These are phyloP conservation scores for Stigmatopora nigra DNA, from an alignment of 2,113 vertebrate genomes.

Conservation along the genomic window DNA sequence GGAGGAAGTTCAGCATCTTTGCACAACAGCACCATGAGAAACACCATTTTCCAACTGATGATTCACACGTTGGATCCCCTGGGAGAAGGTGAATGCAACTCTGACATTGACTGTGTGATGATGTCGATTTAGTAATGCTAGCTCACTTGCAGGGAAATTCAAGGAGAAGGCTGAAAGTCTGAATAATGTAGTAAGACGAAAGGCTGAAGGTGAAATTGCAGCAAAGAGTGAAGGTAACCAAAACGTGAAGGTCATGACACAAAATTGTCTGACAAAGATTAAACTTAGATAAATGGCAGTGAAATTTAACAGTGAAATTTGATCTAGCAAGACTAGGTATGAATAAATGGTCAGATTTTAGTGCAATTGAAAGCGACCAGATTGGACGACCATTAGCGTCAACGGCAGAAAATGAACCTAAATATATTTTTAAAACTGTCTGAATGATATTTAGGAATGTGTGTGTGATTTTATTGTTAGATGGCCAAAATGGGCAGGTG, in stretches of 20 bases:
- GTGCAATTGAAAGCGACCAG: too few relatives aligned
- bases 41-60: slow-evolving; percentile 90
- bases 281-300: neutral
- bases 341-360: too few relatives aligned
- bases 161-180: slow-evolving; percentile 78
- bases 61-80: slow-evolving; percentile 90
- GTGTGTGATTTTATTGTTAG: neutral
- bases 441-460: neutral
- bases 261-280: neutral
- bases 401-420: too few relatives aligned
- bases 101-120: neutral
- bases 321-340: too few relatives aligned
- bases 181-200: slow-evolving; percentile 72
- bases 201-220: slow-evolving; percentile 61
- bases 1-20: slow-evolving; percentile 86
- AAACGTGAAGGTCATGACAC: neutral
- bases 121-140: neutral
- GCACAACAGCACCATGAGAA: slow-evolving; percentile 89
- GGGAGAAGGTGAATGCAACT: slow-evolving; percentile 77
- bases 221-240: slow-evolving; percentile 75
- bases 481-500: slow-evolving; percentile 24
- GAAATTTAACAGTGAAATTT: neutral
- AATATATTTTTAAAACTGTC: too few relatives aligned
- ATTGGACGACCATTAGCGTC: too few relatives aligned
- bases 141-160: slow-evolving; percentile 73